phyloP scores from a whole-genome alignment of 2,888 invertebrate genomes.

The Homarus gammarus region DNA sequence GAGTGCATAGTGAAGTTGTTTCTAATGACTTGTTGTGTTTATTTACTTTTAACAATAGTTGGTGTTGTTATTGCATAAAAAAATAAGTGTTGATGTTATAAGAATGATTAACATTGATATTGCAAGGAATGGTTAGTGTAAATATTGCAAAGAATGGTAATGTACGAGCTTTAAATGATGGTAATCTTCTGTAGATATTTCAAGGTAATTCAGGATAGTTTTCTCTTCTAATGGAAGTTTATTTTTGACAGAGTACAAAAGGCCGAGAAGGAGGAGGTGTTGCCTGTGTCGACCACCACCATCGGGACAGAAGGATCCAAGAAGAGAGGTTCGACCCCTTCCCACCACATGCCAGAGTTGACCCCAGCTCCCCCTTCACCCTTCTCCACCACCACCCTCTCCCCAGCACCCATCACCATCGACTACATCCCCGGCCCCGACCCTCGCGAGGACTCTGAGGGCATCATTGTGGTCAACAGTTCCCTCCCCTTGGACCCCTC shows the following conservation, averaged over 20 bases:
- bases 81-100: too few relatives aligned
- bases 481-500: slow-evolving; percentile 22
- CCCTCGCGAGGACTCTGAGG: slow-evolving; percentile 76
- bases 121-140: too few relatives aligned
- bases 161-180: too few relatives aligned
- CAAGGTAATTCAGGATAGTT: too few relatives aligned
- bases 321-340: not conserved
- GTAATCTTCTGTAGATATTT: too few relatives aligned
- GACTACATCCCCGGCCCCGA: slow-evolving; percentile 72
- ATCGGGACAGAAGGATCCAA: slow-evolving; percentile 25
- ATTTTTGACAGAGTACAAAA: slow-evolving; percentile 63
- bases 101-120: too few relatives aligned
- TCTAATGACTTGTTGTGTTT: too few relatives aligned
- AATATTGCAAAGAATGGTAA: too few relatives aligned
- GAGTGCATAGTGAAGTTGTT: too few relatives aligned
- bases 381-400: slow-evolving; percentile 33
- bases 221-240: not conserved
- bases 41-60: too few relatives aligned
- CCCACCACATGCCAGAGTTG: slow-evolving; percentile 1
- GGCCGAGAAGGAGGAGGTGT: slow-evolving; percentile 56
- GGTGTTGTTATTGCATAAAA: too few relatives aligned
- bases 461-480: slow-evolving; percentile 71
- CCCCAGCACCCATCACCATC: slow-evolving; percentile 56
- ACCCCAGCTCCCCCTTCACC: slow-evolving; percentile 45
- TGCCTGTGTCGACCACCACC: slow-evolving; percentile 42